These are phyloP conservation scores for Eupithecia exiguata DNA, from an alignment of 2,888 invertebrate species.

Conservation along the genomic window DNA sequence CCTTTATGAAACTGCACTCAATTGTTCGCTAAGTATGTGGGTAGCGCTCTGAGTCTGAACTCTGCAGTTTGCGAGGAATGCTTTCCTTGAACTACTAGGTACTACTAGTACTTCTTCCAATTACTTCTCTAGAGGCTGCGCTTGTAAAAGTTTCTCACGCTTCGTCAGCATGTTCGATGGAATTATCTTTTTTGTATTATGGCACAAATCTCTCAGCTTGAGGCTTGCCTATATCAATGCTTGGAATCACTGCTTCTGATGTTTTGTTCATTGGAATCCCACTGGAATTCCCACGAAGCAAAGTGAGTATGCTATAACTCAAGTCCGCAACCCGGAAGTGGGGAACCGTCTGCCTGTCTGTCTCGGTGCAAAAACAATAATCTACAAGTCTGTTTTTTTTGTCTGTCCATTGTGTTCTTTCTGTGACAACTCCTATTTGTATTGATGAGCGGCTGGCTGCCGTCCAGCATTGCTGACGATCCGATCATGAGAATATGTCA, in stretches of 20 bases:
- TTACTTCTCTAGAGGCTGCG: not conserved
- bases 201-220: not conserved
- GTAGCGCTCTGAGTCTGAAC: slow-evolving; percentile 26
- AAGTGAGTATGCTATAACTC: slow-evolving; percentile 39
- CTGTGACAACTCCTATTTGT: slow-evolving; percentile 52
- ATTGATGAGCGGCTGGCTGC: slow-evolving; percentile 53
- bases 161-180: not conserved
- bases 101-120: slow-evolving; percentile 10
- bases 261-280: slow-evolving; percentile 35
- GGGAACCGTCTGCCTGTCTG: slow-evolving; percentile 50
- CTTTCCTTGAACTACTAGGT: too few species aligned
- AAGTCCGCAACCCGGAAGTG: slow-evolving; percentile 52
- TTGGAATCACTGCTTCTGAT: slow-evolving; percentile 21
- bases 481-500: slow-evolving; percentile 33
- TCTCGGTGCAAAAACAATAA: slow-evolving; percentile 40
- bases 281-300: slow-evolving; percentile 37
- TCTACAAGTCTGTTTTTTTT: slow-evolving; percentile 47
- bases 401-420: slow-evolving; percentile 54
- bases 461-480: slow-evolving; percentile 47
- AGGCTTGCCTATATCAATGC: not conserved
- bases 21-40: slow-evolving; percentile 48
- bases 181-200: not conserved
- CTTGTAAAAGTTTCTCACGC: not conserved
- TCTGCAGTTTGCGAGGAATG: slow-evolving; percentile 27
- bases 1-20: slow-evolving; percentile 58